Percentiles rank a stretch among this genome's conserved stretches.
Conservation (phyloP, 2,113 vertebrate genomes). For the Phasianus colchicus region DNA sequence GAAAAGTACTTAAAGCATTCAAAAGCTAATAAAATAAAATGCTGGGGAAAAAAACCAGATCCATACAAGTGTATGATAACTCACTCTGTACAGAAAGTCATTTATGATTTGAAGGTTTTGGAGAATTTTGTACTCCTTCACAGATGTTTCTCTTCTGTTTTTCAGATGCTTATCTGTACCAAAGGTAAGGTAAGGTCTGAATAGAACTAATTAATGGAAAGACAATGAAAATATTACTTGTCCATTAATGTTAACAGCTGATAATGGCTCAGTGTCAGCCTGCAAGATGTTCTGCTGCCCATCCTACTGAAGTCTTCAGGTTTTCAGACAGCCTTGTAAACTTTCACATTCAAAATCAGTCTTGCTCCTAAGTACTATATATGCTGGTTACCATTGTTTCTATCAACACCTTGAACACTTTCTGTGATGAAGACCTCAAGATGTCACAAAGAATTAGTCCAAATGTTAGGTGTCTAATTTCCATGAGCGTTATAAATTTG, state of each 20-base stretch:
- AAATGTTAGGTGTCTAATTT: background rate
- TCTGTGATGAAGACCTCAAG: accelerated
- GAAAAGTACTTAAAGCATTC: background rate
- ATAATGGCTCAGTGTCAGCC: background rate
- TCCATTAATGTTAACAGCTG: background rate
- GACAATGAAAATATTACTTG: background rate
- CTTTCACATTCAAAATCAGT: background rate
- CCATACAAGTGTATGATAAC: background rate
- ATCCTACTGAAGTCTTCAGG: background rate
- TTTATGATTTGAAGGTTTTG: too few species aligned
- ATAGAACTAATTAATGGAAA: background rate
- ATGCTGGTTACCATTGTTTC: background rate
- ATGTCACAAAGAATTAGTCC: background rate
- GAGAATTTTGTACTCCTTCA: accelerated
- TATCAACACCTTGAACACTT: background rate
- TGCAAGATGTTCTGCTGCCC: background rate
- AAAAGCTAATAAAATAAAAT: background rate
- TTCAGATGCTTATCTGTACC: background rate
- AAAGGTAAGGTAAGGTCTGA: background rate
- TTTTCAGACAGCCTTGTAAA: background rate
- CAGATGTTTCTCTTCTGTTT: background rate
- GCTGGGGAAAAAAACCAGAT: background rate
- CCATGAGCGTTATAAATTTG: background rate
- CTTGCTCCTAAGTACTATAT: background rate
- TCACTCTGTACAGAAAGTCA: background rate